phyloP scores from a whole-genome alignment of 2,888 invertebrate genomes.

The Tachystola acroxantha region DNA sequence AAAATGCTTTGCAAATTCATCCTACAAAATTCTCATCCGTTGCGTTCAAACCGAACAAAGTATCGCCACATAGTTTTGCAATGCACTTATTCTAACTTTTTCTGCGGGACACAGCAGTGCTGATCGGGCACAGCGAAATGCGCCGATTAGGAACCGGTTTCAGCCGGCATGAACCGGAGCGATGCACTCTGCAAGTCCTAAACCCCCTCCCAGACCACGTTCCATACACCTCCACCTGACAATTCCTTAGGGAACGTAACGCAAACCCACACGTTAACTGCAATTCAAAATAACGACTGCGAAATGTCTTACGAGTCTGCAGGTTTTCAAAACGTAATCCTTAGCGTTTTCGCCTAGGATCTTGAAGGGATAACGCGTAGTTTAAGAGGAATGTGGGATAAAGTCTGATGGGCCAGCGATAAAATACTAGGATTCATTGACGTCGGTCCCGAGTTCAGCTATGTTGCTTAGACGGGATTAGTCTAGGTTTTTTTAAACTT shows the following conservation, averaged over 20 bases:
- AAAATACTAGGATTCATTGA: constrained; percentile 63
- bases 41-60: too few relatives aligned
- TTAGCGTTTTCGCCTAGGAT: constrained; percentile 29
- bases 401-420: constrained; percentile 39
- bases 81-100: constrained; percentile 63
- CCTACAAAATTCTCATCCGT: too few relatives aligned
- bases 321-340: constrained; percentile 28
- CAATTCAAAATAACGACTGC: constrained; percentile 20
- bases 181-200: constrained; percentile 52
- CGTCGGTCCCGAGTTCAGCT: constrained; percentile 54
- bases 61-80: neutral
- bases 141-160: constrained; percentile 70
- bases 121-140: constrained; percentile 53
- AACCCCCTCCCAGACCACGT: constrained; percentile 18
- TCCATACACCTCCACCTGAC: constrained; percentile 20
- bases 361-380: constrained; percentile 23
- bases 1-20: too few relatives aligned
- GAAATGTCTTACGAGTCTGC: constrained; percentile 21
- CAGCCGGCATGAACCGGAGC: constrained; percentile 42
- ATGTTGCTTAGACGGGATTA: constrained; percentile 54
- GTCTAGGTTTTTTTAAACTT: constrained; percentile 29
- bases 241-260: constrained; percentile 30
- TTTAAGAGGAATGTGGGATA: constrained; percentile 30
- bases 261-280: constrained; percentile 29
- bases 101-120: constrained; percentile 33